A percentile compares a stretch with the other conserved stretches of the same genome.
phyloP scores from a whole-genome alignment of 2,113 vertebrate genomes.

The Pangasianodon gigas region DNA sequence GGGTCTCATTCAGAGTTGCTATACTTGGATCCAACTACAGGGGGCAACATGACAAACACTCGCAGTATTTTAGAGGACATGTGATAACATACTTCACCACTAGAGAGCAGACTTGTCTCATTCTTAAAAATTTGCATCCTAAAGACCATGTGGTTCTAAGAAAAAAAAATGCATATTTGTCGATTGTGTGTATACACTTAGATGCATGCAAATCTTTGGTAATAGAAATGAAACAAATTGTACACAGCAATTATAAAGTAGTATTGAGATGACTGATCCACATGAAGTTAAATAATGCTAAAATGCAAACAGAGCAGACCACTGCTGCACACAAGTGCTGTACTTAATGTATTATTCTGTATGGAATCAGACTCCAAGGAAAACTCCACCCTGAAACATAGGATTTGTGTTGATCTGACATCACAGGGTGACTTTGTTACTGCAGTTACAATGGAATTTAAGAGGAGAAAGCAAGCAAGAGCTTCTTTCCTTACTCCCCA shows the following conservation, averaged over 20 bases:
- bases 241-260: not conserved
- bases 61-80: not conserved
- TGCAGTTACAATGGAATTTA: not conserved
- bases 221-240: not conserved
- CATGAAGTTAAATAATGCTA: not conserved
- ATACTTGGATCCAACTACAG: not conserved
- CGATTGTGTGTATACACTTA: not conserved
- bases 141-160: not conserved
- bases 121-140: not conserved
- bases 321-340: too few species aligned
- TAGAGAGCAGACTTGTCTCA: conserved; percentile 43
- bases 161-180: not conserved
- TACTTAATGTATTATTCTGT: not conserved
- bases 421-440: not conserved
- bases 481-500: not conserved
- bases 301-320: not conserved
- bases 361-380: not conserved
- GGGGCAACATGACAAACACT: not conserved
- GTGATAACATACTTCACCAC: conserved; percentile 3
- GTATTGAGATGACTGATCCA: not conserved
- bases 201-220: not conserved
- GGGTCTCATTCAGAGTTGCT: not conserved
- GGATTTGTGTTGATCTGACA: not conserved
- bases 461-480: not conserved
- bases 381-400: not conserved